Conservation (phyloP, 2,113 vertebrate species). For the Coturnix japonica region DNA sequence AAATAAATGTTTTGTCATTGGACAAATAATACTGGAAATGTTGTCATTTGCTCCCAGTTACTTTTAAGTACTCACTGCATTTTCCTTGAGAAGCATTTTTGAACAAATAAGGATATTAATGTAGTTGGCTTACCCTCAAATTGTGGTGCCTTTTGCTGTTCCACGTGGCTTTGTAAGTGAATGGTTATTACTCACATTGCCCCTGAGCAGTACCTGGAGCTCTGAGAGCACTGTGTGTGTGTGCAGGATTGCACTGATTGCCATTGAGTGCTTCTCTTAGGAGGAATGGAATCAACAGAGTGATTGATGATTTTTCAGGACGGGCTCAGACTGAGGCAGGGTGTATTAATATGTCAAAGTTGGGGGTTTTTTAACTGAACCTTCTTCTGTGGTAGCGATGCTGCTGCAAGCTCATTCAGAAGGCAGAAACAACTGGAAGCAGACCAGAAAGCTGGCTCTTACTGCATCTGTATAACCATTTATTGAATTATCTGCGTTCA, state of each 20-base stretch:
- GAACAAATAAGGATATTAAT: neutral
- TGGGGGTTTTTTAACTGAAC: too few relatives aligned
- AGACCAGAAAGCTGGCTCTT: neutral
- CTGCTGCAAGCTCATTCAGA: neutral
- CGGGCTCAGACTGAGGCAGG: neutral
- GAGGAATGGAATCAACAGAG: neutral
- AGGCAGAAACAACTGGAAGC: neutral
- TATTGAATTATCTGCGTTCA: neutral
- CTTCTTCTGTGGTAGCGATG: neutral
- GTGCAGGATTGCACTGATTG: neutral
- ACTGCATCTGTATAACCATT: neutral
- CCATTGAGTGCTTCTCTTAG: neutral
- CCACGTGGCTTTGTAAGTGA: neutral
- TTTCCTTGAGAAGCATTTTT: neutral
- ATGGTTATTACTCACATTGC: neutral
- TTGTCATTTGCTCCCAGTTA: neutral
- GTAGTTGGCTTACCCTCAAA: neutral
- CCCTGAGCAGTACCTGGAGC: neutral
- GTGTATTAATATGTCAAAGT: neutral
- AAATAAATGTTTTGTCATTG: neutral
- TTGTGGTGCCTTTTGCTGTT: neutral
- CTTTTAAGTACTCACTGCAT: neutral
- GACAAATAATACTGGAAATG: neutral
- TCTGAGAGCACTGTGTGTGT: neutral
- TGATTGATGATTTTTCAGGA: neutral